phyloP scores from a whole-genome alignment of 2,888 invertebrate genomes.

The Dusona sp. region DNA sequence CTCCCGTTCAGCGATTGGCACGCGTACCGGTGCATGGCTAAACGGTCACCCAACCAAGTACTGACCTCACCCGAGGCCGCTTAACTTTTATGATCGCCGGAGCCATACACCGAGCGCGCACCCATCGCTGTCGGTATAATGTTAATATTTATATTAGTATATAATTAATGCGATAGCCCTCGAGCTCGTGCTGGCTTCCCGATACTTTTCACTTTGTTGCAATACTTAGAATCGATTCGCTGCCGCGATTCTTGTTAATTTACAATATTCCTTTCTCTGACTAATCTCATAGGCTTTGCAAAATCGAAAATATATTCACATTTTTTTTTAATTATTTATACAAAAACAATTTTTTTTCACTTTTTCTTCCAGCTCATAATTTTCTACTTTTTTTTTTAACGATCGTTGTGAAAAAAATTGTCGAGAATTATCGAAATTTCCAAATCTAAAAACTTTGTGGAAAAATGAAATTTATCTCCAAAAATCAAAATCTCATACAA shows the following conservation, averaged over 20 bases:
- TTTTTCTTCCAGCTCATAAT: too few species aligned
- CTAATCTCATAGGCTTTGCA: neutral
- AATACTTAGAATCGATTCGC: neutral
- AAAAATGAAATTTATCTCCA: neutral
- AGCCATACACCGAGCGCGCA: too few species aligned
- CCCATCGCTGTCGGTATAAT: too few species aligned
- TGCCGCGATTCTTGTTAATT: neutral
- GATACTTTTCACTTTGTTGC: neutral
- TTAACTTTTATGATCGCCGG: too few species aligned
- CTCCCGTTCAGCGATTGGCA: too few species aligned
- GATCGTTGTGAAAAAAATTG: neutral
- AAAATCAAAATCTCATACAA: slow-evolving; percentile 14
- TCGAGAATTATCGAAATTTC: neutral
- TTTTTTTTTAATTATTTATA: neutral
- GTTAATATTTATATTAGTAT: too few species aligned
- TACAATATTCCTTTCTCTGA: neutral
- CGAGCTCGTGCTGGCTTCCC: too few species aligned
- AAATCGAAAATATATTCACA: neutral
- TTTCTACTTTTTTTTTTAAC: neutral
- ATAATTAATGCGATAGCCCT: too few species aligned
- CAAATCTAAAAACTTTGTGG: neutral
- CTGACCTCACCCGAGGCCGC: too few species aligned
- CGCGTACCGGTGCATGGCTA: too few species aligned
- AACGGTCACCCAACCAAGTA: too few species aligned
- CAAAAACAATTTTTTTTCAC: neutral